Percentiles rank a stretch among this genome's conserved stretches.
phyloP scores from a whole-genome alignment of 2,888 invertebrate species.

The Phasia obesa region DNA sequence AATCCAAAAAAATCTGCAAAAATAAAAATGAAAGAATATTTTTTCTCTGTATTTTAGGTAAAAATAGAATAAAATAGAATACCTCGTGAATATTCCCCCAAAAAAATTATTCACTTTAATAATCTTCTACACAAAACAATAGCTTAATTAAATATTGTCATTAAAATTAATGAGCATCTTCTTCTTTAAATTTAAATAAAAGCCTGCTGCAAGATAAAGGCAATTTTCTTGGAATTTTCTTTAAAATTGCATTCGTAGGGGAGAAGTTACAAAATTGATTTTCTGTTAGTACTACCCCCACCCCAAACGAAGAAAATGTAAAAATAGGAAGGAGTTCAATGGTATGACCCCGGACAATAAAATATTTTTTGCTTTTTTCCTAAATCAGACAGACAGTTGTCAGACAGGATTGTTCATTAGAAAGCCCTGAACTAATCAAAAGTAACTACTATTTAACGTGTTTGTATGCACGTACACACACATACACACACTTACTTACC shows the following conservation, averaged over 20 bases:
- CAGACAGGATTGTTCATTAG: conserved; percentile 19
- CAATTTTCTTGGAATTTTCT: conserved; percentile 36
- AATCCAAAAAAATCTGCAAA: no score
- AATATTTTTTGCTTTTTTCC: not conserved
- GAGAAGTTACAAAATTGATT: not conserved
- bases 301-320: conserved; percentile 25
- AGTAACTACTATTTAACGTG: conserved; percentile 32
- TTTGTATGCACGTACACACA: conserved; percentile 13
- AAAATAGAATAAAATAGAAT: not conserved
- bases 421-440: conserved; percentile 53
- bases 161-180: conserved; percentile 31
- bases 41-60: no score
- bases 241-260: conserved; percentile 17
- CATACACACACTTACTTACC: not conserved
- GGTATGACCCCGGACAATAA: conserved; percentile 37
- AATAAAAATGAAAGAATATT: no score
- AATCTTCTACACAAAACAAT: conserved; percentile 10
- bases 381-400: conserved; percentile 48
- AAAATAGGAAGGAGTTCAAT: conserved; percentile 46
- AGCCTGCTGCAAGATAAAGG: conserved; percentile 48
- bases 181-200: conserved; percentile 41
- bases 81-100: not conserved
- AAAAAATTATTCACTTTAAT: not conserved
- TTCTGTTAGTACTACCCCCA: conserved; percentile 48
- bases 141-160: conserved; percentile 41